A percentile compares a stretch with the other conserved stretches of the same genome.
Evolutionary conservation across 2,113 vertebrate genomes (phyloP).

Genomic region (Heterotis niloticus): DNA sequence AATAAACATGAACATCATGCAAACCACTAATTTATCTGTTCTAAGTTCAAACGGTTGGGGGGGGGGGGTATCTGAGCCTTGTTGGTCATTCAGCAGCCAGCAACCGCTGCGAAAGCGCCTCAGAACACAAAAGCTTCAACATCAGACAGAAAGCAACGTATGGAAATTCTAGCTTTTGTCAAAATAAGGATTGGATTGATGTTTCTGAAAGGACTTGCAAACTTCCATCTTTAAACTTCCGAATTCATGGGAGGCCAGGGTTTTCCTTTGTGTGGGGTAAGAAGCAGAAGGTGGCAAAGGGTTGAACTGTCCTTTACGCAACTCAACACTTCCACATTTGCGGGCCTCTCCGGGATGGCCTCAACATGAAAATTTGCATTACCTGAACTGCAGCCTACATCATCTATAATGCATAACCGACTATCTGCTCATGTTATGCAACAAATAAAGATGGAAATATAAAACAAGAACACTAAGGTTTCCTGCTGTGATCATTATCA

Average conservation of each 20-base stretch:
- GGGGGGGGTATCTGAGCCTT: slow-evolving; percentile 30
- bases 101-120: slow-evolving; percentile 38
- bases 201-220: slow-evolving; percentile 35
- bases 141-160: slow-evolving; percentile 55
- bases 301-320: slow-evolving; percentile 34
- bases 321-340: slow-evolving; percentile 43
- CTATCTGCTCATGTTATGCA: background rate
- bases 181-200: slow-evolving; percentile 34
- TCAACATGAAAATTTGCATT: slow-evolving; percentile 14
- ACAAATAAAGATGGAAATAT: background rate
- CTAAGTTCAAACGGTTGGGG: slow-evolving; percentile 20
- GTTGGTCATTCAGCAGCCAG: too few relatives aligned
- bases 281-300: slow-evolving; percentile 35
- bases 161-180: slow-evolving; percentile 62
- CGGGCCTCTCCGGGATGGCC: slow-evolving; percentile 46
- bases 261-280: slow-evolving; percentile 46
- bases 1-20: background rate
- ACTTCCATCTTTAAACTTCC: slow-evolving; percentile 33
- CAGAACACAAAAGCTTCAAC: slow-evolving; percentile 42
- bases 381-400: background rate
- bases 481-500: background rate
- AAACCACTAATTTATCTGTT: background rate
- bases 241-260: slow-evolving; percentile 38
- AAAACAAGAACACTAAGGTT: too few relatives aligned
- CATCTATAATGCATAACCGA: background rate